phyloP scores from a whole-genome alignment of 2,888 invertebrate species.

The Lasioglossum malachurum region DNA sequence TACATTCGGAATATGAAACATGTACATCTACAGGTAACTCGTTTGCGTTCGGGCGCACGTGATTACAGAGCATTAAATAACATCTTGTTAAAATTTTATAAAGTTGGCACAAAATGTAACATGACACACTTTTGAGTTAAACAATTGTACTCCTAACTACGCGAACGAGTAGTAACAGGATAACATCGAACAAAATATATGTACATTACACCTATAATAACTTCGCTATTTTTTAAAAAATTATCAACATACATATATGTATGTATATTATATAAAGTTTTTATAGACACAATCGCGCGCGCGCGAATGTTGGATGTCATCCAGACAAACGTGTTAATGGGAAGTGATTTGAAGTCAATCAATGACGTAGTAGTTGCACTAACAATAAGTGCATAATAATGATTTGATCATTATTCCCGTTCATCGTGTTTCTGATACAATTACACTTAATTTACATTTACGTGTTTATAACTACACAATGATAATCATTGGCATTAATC shows the following conservation, averaged over 20 bases:
- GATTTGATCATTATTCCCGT: constrained; percentile 20
- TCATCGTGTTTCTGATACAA: constrained; percentile 25
- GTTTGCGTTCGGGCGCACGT: constrained; percentile 30
- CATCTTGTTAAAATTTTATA: constrained; percentile 30
- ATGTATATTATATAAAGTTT: constrained; percentile 43
- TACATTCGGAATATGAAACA: constrained; percentile 52
- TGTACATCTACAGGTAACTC: constrained; percentile 53
- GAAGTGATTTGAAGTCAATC: constrained; percentile 39
- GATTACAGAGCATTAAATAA: constrained; percentile 46
- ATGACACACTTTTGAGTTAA: constrained; percentile 28
- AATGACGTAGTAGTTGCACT: constrained; percentile 28
- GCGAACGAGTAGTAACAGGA: constrained; percentile 15
- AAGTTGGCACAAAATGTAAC: constrained; percentile 46
- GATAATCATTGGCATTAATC: constrained; percentile 53
- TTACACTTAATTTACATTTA: constrained; percentile 42
- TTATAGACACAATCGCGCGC: constrained; percentile 16
- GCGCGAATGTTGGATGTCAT: constrained; percentile 10
- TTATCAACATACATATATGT: constrained; percentile 45
- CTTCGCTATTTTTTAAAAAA: constrained; percentile 27
- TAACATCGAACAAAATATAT: constrained; percentile 48
- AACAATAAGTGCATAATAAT: constrained; percentile 9
- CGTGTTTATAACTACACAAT: constrained; percentile 21
- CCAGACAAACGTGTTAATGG: constrained; percentile 17
- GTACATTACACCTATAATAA: constrained; percentile 46
- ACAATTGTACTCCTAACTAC: constrained; percentile 33